These are phyloP conservation scores for Tachina fera DNA, from an alignment of 2,888 invertebrate genomes.

Conservation along the genomic window DNA sequence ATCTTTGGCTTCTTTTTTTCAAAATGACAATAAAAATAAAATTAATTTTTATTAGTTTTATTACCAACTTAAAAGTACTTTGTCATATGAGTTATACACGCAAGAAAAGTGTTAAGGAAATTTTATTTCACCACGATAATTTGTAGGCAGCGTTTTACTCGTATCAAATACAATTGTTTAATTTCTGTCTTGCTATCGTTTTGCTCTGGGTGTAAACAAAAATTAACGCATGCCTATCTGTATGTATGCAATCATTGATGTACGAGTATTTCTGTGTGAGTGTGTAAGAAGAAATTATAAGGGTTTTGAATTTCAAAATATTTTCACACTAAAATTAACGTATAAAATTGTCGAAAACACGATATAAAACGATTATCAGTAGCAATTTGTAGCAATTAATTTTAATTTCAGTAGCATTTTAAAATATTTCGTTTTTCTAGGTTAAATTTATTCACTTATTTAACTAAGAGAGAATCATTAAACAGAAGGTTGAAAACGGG, in stretches of 20 bases:
- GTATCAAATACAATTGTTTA: conserved; percentile 5
- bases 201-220: conserved; percentile 24
- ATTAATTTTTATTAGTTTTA: conserved; percentile 64
- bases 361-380: conserved; percentile 64
- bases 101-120: conserved; percentile 19
- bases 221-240: neutral
- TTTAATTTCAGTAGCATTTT: conserved; percentile 26
- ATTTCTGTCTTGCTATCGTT: conserved; percentile 23
- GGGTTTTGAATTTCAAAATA: conserved; percentile 47
- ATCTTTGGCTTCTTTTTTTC: neutral
- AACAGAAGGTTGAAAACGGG: neutral
- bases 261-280: neutral
- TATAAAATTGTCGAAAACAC: conserved; percentile 64
- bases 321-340: conserved; percentile 53
- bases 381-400: conserved; percentile 57
- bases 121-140: conserved; percentile 21
- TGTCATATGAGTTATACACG: neutral
- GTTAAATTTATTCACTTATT: neutral
- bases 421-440: neutral
- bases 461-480: no score
- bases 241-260: neutral
- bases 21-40: conserved; percentile 64
- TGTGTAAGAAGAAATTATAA: conserved; percentile 28
- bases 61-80: conserved; percentile 34
- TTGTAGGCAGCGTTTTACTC: neutral